Conservation (phyloP, 2,888 invertebrate species). For the Coelopa pilipes region DNA sequence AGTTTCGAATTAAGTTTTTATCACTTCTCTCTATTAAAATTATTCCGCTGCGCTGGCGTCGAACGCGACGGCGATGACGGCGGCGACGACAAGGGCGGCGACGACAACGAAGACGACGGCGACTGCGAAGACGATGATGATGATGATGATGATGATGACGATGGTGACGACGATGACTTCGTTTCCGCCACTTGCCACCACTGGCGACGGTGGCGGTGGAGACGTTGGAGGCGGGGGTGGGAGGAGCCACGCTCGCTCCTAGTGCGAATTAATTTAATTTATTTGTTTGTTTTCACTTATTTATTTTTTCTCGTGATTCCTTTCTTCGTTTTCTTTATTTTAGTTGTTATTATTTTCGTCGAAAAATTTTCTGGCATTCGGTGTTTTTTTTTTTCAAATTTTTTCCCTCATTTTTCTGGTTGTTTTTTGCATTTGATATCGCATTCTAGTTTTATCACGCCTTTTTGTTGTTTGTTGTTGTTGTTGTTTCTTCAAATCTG, state of each 20-base stretch:
- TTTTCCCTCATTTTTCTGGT: background rate
- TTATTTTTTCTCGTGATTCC: background rate
- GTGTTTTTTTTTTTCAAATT: no score
- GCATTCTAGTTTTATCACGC: no score
- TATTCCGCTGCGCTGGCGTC: background rate
- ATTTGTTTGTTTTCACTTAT: conserved; percentile 2
- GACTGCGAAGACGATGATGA: no score
- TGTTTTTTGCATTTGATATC: background rate
- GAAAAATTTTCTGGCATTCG: background rate
- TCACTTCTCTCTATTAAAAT: conserved; percentile 5
- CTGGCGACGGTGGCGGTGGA: no score
- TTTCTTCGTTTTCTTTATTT: background rate
- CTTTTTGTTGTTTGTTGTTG: no score
- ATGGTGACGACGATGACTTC: no score
- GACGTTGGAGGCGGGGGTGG: no score
- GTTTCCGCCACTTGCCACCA: no score
- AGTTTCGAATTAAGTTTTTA: conserved; percentile 11
- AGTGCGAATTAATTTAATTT: conserved; percentile 12
- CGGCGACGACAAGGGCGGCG: background rate
- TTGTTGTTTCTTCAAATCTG: no score
- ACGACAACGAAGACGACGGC: no score
- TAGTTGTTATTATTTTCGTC: background rate
- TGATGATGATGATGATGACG: no score
- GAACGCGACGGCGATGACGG: no score
- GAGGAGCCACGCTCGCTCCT: background rate